Evolutionary conservation across 2,888 invertebrate species (phyloP), one percentile per base, ranked within the genome.

Genomic region (Myathropa florea): DNA sequence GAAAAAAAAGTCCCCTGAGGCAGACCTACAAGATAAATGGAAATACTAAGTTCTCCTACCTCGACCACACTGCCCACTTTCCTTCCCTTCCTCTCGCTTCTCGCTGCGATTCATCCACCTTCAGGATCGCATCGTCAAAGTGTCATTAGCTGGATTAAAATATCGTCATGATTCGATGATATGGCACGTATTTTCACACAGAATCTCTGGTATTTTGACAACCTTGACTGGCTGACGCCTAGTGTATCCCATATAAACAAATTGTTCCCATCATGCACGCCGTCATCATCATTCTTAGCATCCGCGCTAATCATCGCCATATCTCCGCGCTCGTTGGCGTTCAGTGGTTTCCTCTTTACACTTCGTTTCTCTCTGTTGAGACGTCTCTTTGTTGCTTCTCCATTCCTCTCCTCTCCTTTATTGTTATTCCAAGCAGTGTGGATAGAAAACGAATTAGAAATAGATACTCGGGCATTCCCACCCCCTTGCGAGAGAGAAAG

Each of bases 381-480:
- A 28, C 18, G 26, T 4, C 4, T 61, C 26, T 70, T 26, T 57
- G 26, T n/a, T 70, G 46, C 64, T 63, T 70, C 71, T 80, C 71
- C 46, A 65, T 84, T 26, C 57, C 18, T 1, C 39, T 18, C 39
- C 39, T 39, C 39, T 39, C 39, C n/a, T 39, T 72, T 85, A 81
- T 85, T 85, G 84, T 81, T 85, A 77, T 85, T 77, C 63, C 59
- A 80, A 84, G 67, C 67, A 84, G 71, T 67, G 36, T 53, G 53
- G 60, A 46, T 59, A 39, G 39, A 76, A 39, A 67, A 67, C 68
- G 24, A 61, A 79, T 79, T 70, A 59, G 59, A 78, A 53, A 78
- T 46, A 36, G 68, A 70, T 61, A 76, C 46, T 46, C 46, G 46
- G 7, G 46, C 18, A 18, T 46, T n/a, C 18, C 7, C 46, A 46